A percentile compares a stretch with the other conserved stretches of the same genome.
Evolutionary conservation across 2,797 vertebrate genomes (phyloP).

Genomic region (Gephyroberyx darwinii): DNA sequence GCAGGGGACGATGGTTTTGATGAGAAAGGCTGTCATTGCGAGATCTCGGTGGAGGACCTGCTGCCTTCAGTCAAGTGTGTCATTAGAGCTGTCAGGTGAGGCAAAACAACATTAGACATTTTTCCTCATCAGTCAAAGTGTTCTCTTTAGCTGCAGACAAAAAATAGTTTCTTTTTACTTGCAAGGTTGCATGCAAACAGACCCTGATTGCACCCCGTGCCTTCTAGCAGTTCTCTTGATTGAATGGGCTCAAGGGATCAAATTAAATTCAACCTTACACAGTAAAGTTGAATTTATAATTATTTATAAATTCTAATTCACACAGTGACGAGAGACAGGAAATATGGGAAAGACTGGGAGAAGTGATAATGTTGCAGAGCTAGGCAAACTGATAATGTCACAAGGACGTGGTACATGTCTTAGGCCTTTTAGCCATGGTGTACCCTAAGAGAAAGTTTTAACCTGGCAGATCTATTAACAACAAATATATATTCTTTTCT

Average conservation of each 20-base stretch:
- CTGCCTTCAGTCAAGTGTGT: constrained; percentile 93
- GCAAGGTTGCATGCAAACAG: constrained; percentile 30
- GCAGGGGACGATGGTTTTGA: constrained; percentile 91
- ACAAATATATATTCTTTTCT: too few relatives aligned
- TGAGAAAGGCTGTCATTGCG: constrained; percentile 95
- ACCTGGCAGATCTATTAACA: neutral
- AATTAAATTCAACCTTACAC: neutral
- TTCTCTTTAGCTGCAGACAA: neutral
- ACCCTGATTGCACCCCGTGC: constrained; percentile 19
- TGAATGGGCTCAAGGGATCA: constrained; percentile 16
- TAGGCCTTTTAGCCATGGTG: neutral
- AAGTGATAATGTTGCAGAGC: neutral
- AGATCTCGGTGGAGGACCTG: constrained; percentile 94
- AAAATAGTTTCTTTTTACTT: neutral
- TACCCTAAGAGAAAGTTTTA: neutral
- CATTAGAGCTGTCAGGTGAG: constrained; percentile 95
- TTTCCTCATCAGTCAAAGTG: neutral
- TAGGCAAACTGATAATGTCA: constrained; percentile 12
- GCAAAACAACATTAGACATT: constrained; percentile 18
- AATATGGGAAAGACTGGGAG: constrained; percentile 1
- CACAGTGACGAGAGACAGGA: constrained; percentile 18
- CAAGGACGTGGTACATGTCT: neutral
- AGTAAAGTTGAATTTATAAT: neutral
- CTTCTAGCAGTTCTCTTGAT: constrained; percentile 10
- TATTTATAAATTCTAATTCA: constrained; percentile 28